Evolutionary conservation across 2,797 vertebrate genomes (phyloP), one percentile per base, ranked within the genome.

Genomic region (Acanthiza pusilla): DNA sequence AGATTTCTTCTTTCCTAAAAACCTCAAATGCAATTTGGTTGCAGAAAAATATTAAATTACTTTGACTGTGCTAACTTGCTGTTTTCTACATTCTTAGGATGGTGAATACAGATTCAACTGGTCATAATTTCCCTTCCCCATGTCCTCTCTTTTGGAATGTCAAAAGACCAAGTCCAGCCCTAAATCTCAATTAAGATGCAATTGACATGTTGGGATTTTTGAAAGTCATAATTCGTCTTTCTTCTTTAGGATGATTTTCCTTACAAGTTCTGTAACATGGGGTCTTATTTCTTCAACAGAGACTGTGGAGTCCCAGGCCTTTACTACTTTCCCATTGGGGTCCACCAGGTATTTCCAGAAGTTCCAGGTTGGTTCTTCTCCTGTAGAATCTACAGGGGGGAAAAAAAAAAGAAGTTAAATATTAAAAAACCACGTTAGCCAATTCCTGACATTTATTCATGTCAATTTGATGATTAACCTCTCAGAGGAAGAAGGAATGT

Each of bases 331-430:
- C 16, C 99, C 99, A n/a, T 98, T 98, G 6, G 98, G 97, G 50
- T 98, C 98, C 23, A 99, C 97, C 5, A 99, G 98, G 91, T 99
- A 99, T 96, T 99, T 99, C 99, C 99, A 99, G 97, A 99, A 99
- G 93, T 99, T 99, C 99, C 99, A 99, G 92, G 98, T 98, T 36
- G 99, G 99, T 93, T 99, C 99, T 93, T 99, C 98, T 79, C 98
- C 98, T 71, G 98, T 98, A 20, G 98, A 97, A 34, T 98, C 99
- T 99, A 90, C 27, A 70, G 26, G 32, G 7, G 2, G 32, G 7
- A 2, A 6, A 11, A 25, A 32, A 47, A 34, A 19, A 22, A 34
- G 17, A 22, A 27, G 2, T 15, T 43, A 22, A 93, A 55, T 57
- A 48, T 92, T 54, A 74, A n/a, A 66, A 87, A 94, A 62, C 13